phyloP scores from a whole-genome alignment of 2,113 vertebrate species.

The Nestor notabilis region DNA sequence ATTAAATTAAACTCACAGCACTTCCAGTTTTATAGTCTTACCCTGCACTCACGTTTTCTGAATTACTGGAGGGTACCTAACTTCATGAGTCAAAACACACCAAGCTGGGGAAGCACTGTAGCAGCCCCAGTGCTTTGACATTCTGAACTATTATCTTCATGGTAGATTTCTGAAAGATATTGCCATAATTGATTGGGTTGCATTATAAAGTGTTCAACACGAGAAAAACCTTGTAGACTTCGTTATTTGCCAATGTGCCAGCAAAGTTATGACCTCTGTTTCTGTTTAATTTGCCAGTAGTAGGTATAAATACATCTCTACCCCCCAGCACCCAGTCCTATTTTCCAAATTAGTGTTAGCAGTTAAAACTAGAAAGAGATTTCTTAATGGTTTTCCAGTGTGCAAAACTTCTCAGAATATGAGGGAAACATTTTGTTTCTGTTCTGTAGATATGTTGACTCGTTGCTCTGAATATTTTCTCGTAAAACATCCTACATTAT shows the following conservation, averaged over 20 bases:
- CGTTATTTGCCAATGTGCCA: background rate
- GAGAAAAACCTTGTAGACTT: background rate
- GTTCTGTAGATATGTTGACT: background rate
- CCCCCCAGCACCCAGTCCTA: background rate
- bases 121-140: background rate
- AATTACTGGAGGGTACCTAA: background rate
- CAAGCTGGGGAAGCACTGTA: background rate
- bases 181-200: background rate
- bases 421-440: background rate
- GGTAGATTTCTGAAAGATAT: background rate
- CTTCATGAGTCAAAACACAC: background rate
- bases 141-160: background rate
- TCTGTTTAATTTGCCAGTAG: background rate
- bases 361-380: background rate
- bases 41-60: background rate
- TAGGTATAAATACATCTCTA: background rate
- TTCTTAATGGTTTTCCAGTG: background rate
- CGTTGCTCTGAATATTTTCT: background rate
- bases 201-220: background rate
- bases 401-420: background rate
- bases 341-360: background rate
- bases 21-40: background rate
- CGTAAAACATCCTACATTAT: background rate
- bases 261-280: background rate
- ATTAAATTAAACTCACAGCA: background rate